These are phyloP conservation scores for Serilophus lunatus DNA, from an alignment of 2,113 vertebrate genomes.

Conservation along the genomic window DNA sequence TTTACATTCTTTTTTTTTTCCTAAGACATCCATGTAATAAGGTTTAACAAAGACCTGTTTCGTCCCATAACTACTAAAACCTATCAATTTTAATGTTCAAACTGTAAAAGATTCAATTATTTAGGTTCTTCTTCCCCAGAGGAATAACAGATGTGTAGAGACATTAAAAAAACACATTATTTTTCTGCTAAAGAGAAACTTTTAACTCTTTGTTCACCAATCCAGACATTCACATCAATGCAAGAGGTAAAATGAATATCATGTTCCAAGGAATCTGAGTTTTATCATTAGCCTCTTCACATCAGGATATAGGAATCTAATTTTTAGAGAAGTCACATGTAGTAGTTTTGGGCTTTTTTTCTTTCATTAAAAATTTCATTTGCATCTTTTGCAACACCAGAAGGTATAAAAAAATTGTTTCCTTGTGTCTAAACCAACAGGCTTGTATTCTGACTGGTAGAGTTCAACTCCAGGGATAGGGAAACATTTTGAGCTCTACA, in stretches of 20 bases:
- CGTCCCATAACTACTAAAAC: background rate
- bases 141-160: background rate
- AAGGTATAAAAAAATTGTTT: background rate
- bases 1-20: background rate
- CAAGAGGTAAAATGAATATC: background rate
- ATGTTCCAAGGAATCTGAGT: background rate
- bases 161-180: background rate
- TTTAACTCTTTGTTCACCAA: conserved; percentile 9
- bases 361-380: background rate
- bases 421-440: background rate
- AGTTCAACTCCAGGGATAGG: background rate
- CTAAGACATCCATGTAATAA: background rate
- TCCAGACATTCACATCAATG: background rate
- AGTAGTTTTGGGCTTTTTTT: background rate
- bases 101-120: background rate
- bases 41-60: background rate
- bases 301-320: background rate
- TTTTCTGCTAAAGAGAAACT: background rate
- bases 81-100: conserved; percentile 14
- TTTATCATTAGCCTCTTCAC: background rate
- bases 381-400: background rate
- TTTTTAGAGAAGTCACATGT: background rate
- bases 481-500: background rate
- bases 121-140: background rate
- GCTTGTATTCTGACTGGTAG: background rate